These are phyloP conservation scores for Physella acuta DNA, from an alignment of 1,140 invertebrate species.

Conservation along the genomic window DNA sequence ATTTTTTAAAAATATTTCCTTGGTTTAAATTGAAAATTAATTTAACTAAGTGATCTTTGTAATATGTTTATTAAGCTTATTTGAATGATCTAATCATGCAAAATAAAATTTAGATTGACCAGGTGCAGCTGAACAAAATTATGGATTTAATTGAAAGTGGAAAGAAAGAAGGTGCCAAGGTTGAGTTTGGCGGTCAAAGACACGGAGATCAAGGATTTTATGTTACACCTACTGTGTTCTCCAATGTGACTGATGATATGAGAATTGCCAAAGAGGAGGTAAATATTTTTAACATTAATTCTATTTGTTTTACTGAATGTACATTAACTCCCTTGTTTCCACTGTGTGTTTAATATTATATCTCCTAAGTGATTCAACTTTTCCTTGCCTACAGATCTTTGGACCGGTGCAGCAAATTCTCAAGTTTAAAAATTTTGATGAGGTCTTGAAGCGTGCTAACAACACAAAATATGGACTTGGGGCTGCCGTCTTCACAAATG, in stretches of 20 bases:
- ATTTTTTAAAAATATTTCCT: no score
- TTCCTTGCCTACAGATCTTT: conserved; percentile 77
- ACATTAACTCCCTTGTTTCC: no score
- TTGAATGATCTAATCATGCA: no score
- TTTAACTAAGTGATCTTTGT: no score
- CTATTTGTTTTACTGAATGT: no score
- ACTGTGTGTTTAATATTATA: no score
- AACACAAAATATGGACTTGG: conserved; percentile 84
- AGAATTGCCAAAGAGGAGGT: conserved; percentile 87
- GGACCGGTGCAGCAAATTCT: conserved; percentile 88
- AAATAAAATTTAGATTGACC: conserved; percentile 74
- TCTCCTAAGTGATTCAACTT: no score
- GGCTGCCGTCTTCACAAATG: conserved; percentile 82
- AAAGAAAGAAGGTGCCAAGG: conserved; percentile 81
- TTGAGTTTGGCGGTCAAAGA: conserved; percentile 78
- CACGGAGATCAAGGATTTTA: conserved; percentile 80
- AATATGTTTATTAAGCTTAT: no score
- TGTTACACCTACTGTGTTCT: conserved; percentile 93
- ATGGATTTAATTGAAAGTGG: conserved; percentile 75
- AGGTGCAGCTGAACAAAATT: conserved; percentile 83
- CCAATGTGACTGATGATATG: conserved; percentile 89
- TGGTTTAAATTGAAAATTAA: no score
- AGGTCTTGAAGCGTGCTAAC: conserved; percentile 87
- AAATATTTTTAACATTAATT: neutral
- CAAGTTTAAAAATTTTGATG: conserved; percentile 84